Evolutionary conservation across 2,113 vertebrate species (phyloP).

Genomic region (Lycocorax pyrrhopterus): DNA sequence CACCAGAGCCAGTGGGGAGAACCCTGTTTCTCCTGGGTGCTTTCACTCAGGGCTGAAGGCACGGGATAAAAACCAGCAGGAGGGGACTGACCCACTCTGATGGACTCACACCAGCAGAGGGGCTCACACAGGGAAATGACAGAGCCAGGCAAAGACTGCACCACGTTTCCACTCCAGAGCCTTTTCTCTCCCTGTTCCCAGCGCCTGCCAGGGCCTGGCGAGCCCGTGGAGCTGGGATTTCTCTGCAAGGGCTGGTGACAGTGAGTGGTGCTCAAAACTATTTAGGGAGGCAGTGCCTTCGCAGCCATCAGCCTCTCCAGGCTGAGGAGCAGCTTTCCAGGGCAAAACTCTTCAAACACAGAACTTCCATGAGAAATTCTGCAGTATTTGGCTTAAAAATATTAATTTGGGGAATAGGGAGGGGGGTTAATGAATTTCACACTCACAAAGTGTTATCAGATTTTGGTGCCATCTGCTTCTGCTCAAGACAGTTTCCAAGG

Average conservation of each 20-base stretch:
- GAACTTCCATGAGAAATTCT: neutral
- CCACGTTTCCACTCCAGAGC: neutral
- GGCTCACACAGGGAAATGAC: neutral
- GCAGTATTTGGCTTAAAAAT: neutral
- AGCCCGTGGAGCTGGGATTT: neutral
- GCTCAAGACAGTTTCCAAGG: slow-evolving; percentile 9
- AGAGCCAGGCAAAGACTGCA: neutral
- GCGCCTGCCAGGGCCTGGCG: neutral
- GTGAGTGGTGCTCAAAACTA: neutral
- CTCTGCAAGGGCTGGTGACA: neutral
- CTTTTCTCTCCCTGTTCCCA: neutral
- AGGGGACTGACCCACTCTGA: neutral
- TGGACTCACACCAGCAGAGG: neutral
- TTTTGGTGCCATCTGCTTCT: slow-evolving; percentile 44
- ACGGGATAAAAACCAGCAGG: neutral
- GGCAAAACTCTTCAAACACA: neutral
- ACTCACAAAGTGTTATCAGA: neutral
- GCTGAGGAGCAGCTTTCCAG: neutral
- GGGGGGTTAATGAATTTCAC: slow-evolving; percentile 48
- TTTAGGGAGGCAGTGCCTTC: neutral
- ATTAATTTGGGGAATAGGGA: neutral
- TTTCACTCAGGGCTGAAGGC: neutral
- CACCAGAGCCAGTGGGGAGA: neutral
- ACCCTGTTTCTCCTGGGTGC: neutral
- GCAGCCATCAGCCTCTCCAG: neutral